Percentiles rank a stretch among this genome's conserved stretches.
phyloP scores from a whole-genome alignment of 1,140 invertebrate species.

The Drosophila lini region DNA sequence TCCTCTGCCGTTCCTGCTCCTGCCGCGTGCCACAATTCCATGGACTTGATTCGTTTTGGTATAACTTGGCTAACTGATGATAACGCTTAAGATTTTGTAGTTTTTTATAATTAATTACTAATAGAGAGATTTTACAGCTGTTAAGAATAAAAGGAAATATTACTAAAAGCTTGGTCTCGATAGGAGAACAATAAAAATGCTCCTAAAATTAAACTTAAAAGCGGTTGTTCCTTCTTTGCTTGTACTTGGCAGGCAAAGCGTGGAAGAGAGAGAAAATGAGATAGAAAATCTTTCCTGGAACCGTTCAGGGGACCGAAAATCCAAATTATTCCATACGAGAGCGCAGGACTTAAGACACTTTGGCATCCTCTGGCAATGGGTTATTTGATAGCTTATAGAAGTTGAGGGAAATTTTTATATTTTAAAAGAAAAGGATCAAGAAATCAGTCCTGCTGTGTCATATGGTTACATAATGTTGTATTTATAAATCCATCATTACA shows the following conservation, averaged over 20 bases:
- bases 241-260: no score
- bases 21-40: slow-evolving; percentile 12
- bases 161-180: no score
- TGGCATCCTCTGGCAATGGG: no score
- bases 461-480: neutral
- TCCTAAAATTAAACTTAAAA: no score
- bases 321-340: neutral
- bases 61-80: slow-evolving; percentile 1
- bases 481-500: neutral
- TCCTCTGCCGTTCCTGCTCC: neutral
- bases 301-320: neutral
- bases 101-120: neutral
- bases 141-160: no score
- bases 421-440: neutral
- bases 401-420: neutral
- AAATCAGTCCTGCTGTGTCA: neutral
- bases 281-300: no score
- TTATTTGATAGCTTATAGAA: no score
- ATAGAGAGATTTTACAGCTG: neutral
- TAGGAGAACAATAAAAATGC: no score
- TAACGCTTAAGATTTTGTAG: neutral
- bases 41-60: slow-evolving; percentile 45
- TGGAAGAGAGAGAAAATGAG: no score
- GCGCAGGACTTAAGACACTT: neutral
- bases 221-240: no score